Evolutionary conservation across 2,797 vertebrate genomes (phyloP), one percentile per base, ranked within the genome.

Genomic region (Synanceia verrucosa): DNA sequence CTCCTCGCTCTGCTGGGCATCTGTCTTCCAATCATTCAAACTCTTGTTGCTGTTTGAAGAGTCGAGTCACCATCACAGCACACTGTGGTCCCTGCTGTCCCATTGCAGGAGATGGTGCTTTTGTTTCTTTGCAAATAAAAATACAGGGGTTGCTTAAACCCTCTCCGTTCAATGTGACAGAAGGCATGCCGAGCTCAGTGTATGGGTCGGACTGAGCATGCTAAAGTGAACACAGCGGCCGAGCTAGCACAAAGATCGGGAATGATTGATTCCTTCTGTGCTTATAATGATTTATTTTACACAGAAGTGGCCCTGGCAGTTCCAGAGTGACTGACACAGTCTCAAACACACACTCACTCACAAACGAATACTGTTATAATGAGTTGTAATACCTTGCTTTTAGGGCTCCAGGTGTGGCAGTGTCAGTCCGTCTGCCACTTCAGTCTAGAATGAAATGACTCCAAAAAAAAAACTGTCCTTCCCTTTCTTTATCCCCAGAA

Each of bases 41-140:
- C 82, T 73, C 41, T 47, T 73, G 57, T 67, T 78, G 55, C 73
- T 72, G 73, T 85, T 88, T 88, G 82, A 83, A 50, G 51, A 79
- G 71, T 74, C 67, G 23, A 83, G 74, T 78, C 79, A 39, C 74
- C 80, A 60, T 86, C 65, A 58, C 44, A 65, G 33, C 63, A 71
- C 67, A 62, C 56, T 71, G 58, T 33, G 60, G 44, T 88, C 85
- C 79, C 79, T 19, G 47, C 43, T 66, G 82, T 75, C 60, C 56
- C 37, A 69, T 64, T 66, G 62, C 64, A 56, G 53, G 63, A 85
- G 70, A 82, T 46, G 47, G 19, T 47, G 46, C 70, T 87, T 86
- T 85, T 78, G 62, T 81, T 84, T 78, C 29, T 47, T 43, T 83
- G 65, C 69, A 70, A 79, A 83, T 56, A 58, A 43, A 81, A 70